A percentile compares a stretch with the other conserved stretches of the same genome.
Evolutionary conservation across 2,113 vertebrate species (phyloP).

Genomic region (Euleptes europaea): DNA sequence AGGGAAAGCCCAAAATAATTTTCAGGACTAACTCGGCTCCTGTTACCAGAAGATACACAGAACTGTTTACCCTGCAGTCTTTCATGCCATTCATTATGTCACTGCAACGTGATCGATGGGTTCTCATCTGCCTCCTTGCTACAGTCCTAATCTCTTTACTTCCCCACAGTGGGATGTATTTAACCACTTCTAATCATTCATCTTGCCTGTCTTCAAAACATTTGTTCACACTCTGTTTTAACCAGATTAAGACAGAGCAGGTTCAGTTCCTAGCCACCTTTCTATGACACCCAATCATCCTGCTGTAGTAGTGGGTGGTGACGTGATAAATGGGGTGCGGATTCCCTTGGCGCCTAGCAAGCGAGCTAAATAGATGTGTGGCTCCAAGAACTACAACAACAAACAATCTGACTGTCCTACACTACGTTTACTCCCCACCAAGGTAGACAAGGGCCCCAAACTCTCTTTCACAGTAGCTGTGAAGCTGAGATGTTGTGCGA

Average conservation of each 20-base stretch:
- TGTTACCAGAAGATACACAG: background rate
- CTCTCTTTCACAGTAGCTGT: background rate
- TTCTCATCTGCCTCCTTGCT: background rate
- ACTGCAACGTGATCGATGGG: background rate
- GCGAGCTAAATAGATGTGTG: background rate
- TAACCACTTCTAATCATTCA: constrained; percentile 19
- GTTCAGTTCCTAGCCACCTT: background rate
- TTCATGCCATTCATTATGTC: constrained; percentile 13
- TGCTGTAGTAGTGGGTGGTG: background rate
- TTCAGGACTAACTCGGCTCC: background rate
- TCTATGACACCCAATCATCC: background rate
- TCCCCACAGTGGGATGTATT: constrained; percentile 1
- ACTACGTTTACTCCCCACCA: background rate
- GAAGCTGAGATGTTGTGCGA: background rate
- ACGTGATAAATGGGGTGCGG: background rate
- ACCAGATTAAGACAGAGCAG: constrained; percentile 21
- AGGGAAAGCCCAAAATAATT: background rate
- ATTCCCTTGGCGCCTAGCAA: background rate
- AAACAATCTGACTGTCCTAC: background rate
- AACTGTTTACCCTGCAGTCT: constrained; percentile 6
- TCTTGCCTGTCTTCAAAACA: background rate
- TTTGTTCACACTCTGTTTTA: constrained; percentile 10
- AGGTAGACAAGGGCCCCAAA: background rate
- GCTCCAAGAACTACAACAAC: background rate
- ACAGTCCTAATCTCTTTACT: constrained; percentile 15